Base-by-base conservation (phyloP, 2,888 invertebrate species). In the Pediacus dermestoides region DNA sequence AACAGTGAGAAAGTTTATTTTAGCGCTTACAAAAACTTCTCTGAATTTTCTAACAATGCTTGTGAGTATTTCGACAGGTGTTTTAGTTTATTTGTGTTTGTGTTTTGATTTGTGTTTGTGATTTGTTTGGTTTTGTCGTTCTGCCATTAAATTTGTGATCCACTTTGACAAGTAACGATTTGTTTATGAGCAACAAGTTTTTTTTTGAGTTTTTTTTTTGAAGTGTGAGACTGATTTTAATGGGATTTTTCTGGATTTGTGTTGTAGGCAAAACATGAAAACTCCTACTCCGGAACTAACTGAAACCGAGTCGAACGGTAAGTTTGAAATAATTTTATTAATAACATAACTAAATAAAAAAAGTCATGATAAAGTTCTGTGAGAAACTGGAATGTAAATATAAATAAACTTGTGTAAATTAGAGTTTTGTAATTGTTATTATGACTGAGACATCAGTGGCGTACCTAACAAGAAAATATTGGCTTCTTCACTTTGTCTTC, bases 21-120 rank as follows among this genome's bases (percentile, higher is more conserved):
- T 30, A 36, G 40, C 25, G 38, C 36, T n/a, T 43, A 36, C 39
- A 37, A 42, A 37, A 38, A 35, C 39, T 42, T 44, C 43, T 47
- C 44, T 42, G 46, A 36, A 30, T 42, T 46, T 50, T 48, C 41
- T 49, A 45, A 53, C 53, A 49, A 57, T 55, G 55, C 55, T 56
- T 55, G 57, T 58, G 55, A 55, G 57, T 57, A 56, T 51, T 46
- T 38, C n/a, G n/a, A 39, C 38, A 36, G 41, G 42, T 39, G 44
- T 44, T 48, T 42, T 43, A 41, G 42, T 39, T 40, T 35, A 40
- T 48, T 42, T 42, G 44, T 43, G 44, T 27, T 34, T 21, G 27
- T 45, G 35, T 36, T 41, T 45, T 41, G 23, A 16, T 34, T n/a
- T n/a, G n/a, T 21, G 34, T 34, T 34, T 18, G 28, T 28, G 25